Conservation (phyloP, 2,113 vertebrate genomes). For the Silurus glanis region DNA sequence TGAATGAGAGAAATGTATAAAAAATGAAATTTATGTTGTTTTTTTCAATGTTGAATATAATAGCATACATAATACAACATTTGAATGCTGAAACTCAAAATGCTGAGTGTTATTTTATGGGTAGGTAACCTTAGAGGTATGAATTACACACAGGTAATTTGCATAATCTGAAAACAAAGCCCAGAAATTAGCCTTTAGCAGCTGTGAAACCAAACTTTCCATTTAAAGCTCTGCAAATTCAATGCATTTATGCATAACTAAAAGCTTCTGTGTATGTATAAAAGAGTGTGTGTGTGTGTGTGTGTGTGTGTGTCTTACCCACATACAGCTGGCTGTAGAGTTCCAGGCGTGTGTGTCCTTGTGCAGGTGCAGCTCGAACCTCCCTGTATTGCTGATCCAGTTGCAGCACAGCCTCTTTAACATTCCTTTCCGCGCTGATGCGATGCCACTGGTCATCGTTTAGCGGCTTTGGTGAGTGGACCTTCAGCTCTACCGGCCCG, state of each 20-base stretch:
- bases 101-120: background rate
- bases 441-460: constrained; percentile 98
- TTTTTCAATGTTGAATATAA: background rate
- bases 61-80: background rate
- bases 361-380: constrained; percentile 80
- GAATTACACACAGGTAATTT: background rate
- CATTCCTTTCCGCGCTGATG: constrained; percentile 87
- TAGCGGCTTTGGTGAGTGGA: constrained; percentile 79
- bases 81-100: background rate
- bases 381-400: constrained; percentile 83
- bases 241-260: background rate
- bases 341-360: constrained; percentile 92
- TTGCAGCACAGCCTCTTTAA: constrained; percentile 91
- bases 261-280: background rate
- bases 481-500: constrained; percentile 86
- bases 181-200: background rate
- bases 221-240: background rate
- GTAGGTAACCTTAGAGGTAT: background rate
- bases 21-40: background rate
- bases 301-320: constrained; percentile 76
- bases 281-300: constrained; percentile 14
- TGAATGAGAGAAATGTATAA: too few relatives aligned
- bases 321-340: constrained; percentile 97
- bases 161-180: background rate
- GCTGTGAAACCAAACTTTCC: background rate